phyloP scores from a whole-genome alignment of 2,888 invertebrate species.

The Melikaiella ostensackeni region DNA sequence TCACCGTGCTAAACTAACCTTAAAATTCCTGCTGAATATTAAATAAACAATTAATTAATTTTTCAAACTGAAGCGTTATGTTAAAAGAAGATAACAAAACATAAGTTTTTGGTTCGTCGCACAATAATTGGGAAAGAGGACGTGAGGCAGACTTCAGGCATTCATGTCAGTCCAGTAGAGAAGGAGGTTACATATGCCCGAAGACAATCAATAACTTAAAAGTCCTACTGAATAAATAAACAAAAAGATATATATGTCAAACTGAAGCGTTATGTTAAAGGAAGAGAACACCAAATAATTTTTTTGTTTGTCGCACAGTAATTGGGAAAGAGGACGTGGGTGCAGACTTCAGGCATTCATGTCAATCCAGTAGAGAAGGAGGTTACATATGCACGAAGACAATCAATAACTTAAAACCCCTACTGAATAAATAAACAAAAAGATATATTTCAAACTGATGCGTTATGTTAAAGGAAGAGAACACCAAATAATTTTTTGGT shows the following conservation, averaged over 20 bases:
- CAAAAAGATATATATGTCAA: background rate
- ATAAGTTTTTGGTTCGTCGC: conserved; percentile 6
- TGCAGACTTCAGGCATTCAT: background rate
- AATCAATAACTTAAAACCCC: too few relatives aligned
- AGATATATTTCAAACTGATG: too few relatives aligned
- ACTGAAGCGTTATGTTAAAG: background rate
- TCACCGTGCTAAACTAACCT: too few relatives aligned
- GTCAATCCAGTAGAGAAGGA: background rate
- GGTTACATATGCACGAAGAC: conserved; percentile 1
- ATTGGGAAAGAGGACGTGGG: background rate
- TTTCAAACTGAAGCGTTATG: too few relatives aligned
- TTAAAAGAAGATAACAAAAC: background rate
- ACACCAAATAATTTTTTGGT: background rate
- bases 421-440: too few relatives aligned
- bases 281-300: background rate
- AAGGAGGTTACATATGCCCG: conserved; percentile 3
- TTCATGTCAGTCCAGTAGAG: background rate
- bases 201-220: too few relatives aligned
- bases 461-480: conserved; percentile 2
- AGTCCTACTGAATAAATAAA: too few relatives aligned
- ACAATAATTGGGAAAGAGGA: conserved; percentile 7
- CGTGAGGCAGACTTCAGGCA: conserved; percentile 9
- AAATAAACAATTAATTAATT: too few relatives aligned
- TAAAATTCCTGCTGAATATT: too few relatives aligned
- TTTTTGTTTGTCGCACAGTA: conserved; percentile 9